These are phyloP conservation scores for Heliconius erato DNA, from an alignment of 2,888 invertebrate species.

Conservation along the genomic window DNA sequence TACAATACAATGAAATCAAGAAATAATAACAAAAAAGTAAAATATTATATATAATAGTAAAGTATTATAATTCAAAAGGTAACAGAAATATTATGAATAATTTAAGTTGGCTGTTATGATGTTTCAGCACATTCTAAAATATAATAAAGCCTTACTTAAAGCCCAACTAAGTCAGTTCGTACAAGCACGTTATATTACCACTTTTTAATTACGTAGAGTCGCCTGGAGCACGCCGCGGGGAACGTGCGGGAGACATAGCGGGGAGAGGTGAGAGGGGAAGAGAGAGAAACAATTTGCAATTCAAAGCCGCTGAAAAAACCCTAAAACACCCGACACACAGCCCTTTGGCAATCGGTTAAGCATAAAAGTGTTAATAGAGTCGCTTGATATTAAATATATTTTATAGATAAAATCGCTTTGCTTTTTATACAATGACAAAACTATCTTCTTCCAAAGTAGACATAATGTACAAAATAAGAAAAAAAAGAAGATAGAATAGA, in stretches of 20 bases:
- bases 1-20: no score
- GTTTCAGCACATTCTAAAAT: not conserved
- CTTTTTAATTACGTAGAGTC: constrained; percentile 76
- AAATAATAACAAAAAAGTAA: not conserved
- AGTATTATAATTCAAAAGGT: not conserved
- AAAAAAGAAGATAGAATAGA: no score
- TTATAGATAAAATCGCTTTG: no score
- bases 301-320: constrained; percentile 85
- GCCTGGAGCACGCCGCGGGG: constrained; percentile 55
- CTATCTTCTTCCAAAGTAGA: no score
- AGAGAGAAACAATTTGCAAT: constrained; percentile 80
- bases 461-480: no score
- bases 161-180: not conserved
- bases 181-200: constrained; percentile 56
- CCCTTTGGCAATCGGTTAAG: constrained; percentile 71
- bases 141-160: not conserved
- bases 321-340: constrained; percentile 83
- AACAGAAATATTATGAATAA: not conserved
- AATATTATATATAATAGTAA: not conserved
- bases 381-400: constrained; percentile 13
- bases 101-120: not conserved
- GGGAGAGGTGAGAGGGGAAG: constrained; percentile 54
- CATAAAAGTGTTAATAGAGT: constrained; percentile 59
- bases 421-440: no score
- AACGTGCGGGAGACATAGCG: constrained; percentile 56